phyloP scores from a whole-genome alignment of 2,113 vertebrate genomes.

The Oreochromis tanganicae region DNA sequence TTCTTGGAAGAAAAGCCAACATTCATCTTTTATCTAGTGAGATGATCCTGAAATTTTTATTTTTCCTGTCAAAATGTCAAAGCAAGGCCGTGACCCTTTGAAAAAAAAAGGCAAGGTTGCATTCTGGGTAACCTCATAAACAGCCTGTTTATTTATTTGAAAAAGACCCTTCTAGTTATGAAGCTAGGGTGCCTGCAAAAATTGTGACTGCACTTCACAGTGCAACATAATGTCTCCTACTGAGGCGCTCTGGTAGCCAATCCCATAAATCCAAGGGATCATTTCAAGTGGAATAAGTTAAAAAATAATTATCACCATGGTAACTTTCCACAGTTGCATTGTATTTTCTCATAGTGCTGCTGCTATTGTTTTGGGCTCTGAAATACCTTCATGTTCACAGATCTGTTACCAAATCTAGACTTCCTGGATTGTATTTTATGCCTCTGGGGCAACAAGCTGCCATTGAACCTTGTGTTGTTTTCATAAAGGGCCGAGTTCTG shows the following conservation, averaged over 20 bases:
- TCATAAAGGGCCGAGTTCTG: not conserved
- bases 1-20: not conserved
- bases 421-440: not conserved
- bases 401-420: not conserved
- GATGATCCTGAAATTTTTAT: not conserved
- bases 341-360: not conserved
- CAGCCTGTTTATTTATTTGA: not conserved
- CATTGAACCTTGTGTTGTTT: not conserved
- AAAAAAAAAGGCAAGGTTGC: not conserved
- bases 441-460: not conserved
- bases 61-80: not conserved
- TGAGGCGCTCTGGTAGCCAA: not conserved
- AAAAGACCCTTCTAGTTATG: not conserved
- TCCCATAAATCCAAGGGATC: not conserved
- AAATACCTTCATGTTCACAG: not conserved
- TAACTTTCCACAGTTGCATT: not conserved
- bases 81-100: not conserved
- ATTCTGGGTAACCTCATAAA: not conserved
- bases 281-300: not conserved
- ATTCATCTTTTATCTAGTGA: not conserved
- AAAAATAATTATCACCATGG: not conserved
- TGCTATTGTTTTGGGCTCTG: not conserved
- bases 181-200: not conserved
- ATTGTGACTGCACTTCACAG: not conserved
- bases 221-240: not conserved